A percentile compares a stretch with the other conserved stretches of the same genome.
phyloP scores from a whole-genome alignment of 2,797 vertebrate genomes.

The Philypnodon macrostomus region DNA sequence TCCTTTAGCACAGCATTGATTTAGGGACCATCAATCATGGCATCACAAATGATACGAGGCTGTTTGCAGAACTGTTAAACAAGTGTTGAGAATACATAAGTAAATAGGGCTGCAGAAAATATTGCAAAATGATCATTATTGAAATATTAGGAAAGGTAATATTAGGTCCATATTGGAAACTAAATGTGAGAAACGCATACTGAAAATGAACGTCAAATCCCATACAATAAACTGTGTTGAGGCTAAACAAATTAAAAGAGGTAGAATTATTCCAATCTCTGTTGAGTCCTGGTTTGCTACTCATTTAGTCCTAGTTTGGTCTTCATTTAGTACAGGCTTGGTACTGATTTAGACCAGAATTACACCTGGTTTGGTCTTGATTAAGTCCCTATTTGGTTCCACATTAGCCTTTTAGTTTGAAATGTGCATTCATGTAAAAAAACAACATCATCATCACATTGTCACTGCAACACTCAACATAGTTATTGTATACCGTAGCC shows the following conservation, averaged over 20 bases:
- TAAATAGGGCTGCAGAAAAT: background rate
- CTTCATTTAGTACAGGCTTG: background rate
- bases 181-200: too few relatives aligned
- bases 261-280: background rate
- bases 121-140: background rate
- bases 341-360: too few relatives aligned
- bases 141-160: too few relatives aligned
- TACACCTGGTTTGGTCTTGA: too few relatives aligned
- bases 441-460: background rate
- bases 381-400: too few relatives aligned
- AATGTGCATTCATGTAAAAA: too few relatives aligned
- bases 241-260: background rate
- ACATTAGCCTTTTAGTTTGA: too few relatives aligned
- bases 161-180: too few relatives aligned
- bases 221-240: background rate
- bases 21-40: constrained; percentile 73
- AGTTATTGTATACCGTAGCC: too few relatives aligned
- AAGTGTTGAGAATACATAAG: background rate
- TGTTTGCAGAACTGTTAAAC: constrained; percentile 29
- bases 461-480: background rate
- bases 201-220: too few relatives aligned
- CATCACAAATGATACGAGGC: constrained; percentile 63
- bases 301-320: background rate
- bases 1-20: constrained; percentile 74
- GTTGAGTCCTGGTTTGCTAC: too few relatives aligned